A percentile compares a stretch with the other conserved stretches of the same genome.
Conservation (phyloP, 2,797 vertebrate genomes). For the Emys orbicularis region DNA sequence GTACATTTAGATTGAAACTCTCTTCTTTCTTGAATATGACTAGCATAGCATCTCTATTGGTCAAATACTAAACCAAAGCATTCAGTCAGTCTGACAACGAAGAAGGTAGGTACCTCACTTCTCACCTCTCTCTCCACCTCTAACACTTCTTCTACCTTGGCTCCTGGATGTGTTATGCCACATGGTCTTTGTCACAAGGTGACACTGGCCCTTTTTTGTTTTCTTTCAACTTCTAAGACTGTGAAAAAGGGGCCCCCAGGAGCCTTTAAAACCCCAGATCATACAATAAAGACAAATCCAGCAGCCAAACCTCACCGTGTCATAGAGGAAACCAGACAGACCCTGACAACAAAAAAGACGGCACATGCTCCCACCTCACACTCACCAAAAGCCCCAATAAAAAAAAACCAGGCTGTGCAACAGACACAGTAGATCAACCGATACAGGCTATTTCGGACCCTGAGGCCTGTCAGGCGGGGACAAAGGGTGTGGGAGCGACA, state of each 20-base stretch:
- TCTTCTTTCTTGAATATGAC: background rate
- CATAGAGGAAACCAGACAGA: background rate
- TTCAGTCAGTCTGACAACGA: background rate
- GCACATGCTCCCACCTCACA: background rate
- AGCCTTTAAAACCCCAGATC: background rate
- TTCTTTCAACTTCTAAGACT: background rate
- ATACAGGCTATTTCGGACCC: background rate
- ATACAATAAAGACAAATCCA: background rate
- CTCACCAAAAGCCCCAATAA: background rate
- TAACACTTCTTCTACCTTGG: background rate
- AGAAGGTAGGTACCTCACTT: background rate
- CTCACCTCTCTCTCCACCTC: background rate
- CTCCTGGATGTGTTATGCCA: background rate
- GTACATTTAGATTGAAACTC: background rate
- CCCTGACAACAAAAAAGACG: background rate
- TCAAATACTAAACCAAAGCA: background rate
- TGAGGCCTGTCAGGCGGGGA: background rate
- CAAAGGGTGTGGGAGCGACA: slow-evolving; percentile 26
- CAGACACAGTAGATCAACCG: background rate
- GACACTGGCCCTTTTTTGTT: background rate
- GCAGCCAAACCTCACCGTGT: background rate
- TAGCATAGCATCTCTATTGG: background rate
- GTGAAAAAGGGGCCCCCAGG: background rate
- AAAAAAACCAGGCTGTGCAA: background rate
- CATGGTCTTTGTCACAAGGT: background rate